A percentile compares a stretch with the other conserved stretches of the same genome.
phyloP scores from a whole-genome alignment of 2,113 vertebrate species.

The Calypte anna region DNA sequence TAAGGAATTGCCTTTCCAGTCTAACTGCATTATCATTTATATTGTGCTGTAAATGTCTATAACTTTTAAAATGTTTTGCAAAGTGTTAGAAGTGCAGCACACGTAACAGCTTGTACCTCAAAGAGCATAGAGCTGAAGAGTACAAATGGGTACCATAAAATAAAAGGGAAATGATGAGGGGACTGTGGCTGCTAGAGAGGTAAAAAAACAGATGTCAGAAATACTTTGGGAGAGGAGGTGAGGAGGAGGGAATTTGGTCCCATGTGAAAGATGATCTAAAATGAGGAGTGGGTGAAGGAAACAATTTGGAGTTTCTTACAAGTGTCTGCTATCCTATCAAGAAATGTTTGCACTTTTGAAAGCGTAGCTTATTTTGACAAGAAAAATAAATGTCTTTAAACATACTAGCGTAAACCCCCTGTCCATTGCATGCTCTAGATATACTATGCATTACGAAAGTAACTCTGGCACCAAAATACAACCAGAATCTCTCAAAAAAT shows the following conservation, averaged over 20 bases:
- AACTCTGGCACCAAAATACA: not conserved
- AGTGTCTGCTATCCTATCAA: slow-evolving; percentile 58
- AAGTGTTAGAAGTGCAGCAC: slow-evolving; percentile 19
- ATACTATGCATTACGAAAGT: not conserved
- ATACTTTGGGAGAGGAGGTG: slow-evolving; percentile 60
- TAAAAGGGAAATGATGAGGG: slow-evolving; percentile 44
- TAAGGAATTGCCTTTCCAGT: slow-evolving; percentile 66
- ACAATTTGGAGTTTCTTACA: slow-evolving; percentile 53
- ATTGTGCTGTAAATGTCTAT: slow-evolving; percentile 39
- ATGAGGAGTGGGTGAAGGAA: slow-evolving; percentile 64
- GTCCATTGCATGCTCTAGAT: not conserved
- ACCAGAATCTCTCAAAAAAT: not conserved
- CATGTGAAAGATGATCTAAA: slow-evolving; percentile 70
- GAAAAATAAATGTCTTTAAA: slow-evolving; percentile 33
- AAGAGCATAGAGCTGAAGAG: not conserved
- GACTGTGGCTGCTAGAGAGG: slow-evolving; percentile 6
- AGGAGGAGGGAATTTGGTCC: slow-evolving; percentile 65
- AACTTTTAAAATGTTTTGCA: slow-evolving; percentile 14
- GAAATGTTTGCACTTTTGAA: slow-evolving; percentile 40
- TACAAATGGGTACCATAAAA: slow-evolving; percentile 28
- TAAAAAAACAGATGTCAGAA: slow-evolving; percentile 67
- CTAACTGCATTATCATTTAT: slow-evolving; percentile 62
- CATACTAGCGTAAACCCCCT: not conserved
- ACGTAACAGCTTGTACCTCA: not conserved
- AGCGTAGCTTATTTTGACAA: slow-evolving; percentile 43